Evolutionary conservation across 1,140 invertebrate species (phyloP), one percentile per base, ranked within the genome.

Genomic region (Caenorhabditis briggsae): DNA sequence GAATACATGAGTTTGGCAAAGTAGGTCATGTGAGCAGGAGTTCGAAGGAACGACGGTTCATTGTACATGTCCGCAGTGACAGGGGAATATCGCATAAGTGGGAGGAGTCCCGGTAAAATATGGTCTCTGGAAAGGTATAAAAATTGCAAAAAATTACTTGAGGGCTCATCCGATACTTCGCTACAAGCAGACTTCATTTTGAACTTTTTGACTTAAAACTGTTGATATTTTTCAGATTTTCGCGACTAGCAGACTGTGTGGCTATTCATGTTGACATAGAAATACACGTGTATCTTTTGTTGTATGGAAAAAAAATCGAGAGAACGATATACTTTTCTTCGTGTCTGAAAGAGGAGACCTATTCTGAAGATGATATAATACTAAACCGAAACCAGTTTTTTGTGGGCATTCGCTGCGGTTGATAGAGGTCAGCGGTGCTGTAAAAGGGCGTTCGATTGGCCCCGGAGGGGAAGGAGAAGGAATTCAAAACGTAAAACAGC

Each of bases 1-100:
- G 96, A 96, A 88, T 96, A 95, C 43, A 99, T 94, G 90, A 98
- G 96, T 93, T 98, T 96, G 88, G 96, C 94, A 18, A 99, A 94
- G 93, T 97, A 97, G 87, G 95, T 96, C 50, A 96, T 94, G 53
- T 97, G 94, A 84, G 95, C 95, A 65, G 95, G 94, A 91, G 96
- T 96, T 83, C 97, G 94, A 46, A 99, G 93, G 93, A 99, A 98
- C 65, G 97, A 97, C 88, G 95, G 95, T 91, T 98, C 97, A 92
- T 98, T 97, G 90, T 97, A 99, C 96, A 98, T 97, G 90, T 97
- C 96, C 5, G 94, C 92, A 0, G 97, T 97, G 0, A 96, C 95
- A 74, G 96, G 95, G 18, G 96, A 96, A 87, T 95, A 93, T 5
- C 96, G 95, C 94, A 98, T 95, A 46, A 96, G 95, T 23, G 95